phyloP scores from a whole-genome alignment of 2,797 vertebrate genomes.

The Gymnoscopelus microlampas region DNA sequence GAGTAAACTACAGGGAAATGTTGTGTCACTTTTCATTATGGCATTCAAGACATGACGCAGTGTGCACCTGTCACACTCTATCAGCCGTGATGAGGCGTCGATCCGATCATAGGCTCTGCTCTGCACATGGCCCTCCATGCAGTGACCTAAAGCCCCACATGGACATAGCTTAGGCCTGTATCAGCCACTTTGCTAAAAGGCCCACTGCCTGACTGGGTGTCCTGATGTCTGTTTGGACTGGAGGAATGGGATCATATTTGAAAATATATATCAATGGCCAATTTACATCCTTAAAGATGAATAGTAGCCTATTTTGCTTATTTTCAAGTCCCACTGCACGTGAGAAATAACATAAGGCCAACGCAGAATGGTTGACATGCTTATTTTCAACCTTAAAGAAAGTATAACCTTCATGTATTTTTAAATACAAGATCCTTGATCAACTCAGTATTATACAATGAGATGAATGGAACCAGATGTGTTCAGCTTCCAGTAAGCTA shows the following conservation, averaged over 20 bases:
- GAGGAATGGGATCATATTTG: no score
- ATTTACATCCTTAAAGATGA: no score
- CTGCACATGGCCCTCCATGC: conserved; percentile 32
- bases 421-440: conserved; percentile 16
- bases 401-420: background rate
- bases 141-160: conserved; percentile 13
- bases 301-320: no score
- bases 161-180: conserved; percentile 1
- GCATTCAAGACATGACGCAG: conserved; percentile 49
- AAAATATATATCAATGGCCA: no score
- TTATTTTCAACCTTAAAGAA: conserved; percentile 6
- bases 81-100: conserved; percentile 43
- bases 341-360: background rate
- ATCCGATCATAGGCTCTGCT: conserved; percentile 44
- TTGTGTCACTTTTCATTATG: conserved; percentile 50
- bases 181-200: no score
- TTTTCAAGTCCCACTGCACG: no score
- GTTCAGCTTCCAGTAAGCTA: background rate
- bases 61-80: conserved; percentile 55
- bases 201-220: no score
- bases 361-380: conserved; percentile 5
- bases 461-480: background rate
- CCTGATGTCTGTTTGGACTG: no score
- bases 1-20: conserved; percentile 35
- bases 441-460: background rate